Base-by-base conservation (phyloP, 1,140 invertebrate species). In the Psix sp. region DNA sequence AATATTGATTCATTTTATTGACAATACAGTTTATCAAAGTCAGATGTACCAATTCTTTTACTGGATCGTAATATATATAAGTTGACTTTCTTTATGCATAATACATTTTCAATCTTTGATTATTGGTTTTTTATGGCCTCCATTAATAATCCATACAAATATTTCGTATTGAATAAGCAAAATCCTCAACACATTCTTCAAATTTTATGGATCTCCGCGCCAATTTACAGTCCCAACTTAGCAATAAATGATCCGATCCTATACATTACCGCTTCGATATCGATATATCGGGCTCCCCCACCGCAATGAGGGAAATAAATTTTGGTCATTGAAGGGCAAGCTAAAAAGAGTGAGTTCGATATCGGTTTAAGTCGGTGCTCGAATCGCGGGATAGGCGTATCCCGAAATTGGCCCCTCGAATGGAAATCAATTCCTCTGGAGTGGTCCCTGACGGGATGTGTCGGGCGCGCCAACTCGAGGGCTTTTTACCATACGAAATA, bases 291-390 rank as follows among this genome's bases (percentile, higher is more conserved):
- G 29, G 16, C 48, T 60, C 48, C 38, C 42, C 57, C 45, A 46
- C 63, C 40, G 52, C 68, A 63, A 45, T 57, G 63, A 71, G 49
- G 46, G 70, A 62, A 73, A 77, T 79, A 77, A 76, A 79, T 79
- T 74, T 74, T 59, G 68, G 63, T 72, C 62, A 76, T 73, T 70
- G 67, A 52, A 54, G 56, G 40, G 49, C 42, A 52, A 40, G 59
- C 35, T 46, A 51, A 35, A 20, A 29, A 40, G 5, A 26, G n/a
- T n/a, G n/a, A n/a, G n/a, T n/a, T n/a, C 52, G 48, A 57, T 71
- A 68, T 63, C 52, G 65, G 48, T 62, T 70, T 49, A 70, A 77
- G 74, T 70, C 56, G 40, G 13, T 46, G 40, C 54, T 66, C 65
- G 60, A 66, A 68, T 52, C 51, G 59, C 59, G 39, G 62, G 70